phyloP scores from a whole-genome alignment of 2,797 vertebrate species.

The Sebastes taczanowskii region DNA sequence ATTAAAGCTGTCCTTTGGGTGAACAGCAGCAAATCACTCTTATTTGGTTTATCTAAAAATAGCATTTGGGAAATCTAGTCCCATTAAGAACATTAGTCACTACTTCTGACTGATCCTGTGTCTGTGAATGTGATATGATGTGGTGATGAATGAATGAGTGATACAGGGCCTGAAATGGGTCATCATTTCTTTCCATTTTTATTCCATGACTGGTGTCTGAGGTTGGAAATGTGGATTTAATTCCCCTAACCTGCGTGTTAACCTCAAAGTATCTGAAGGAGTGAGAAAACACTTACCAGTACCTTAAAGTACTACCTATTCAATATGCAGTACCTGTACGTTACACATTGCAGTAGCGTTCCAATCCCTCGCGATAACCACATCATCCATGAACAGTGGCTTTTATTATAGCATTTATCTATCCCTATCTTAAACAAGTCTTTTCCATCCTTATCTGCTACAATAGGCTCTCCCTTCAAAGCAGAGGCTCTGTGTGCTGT shows the following conservation, averaged over 20 bases:
- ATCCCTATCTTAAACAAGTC: constrained; percentile 1
- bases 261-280: background rate
- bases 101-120: background rate
- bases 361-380: background rate
- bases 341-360: background rate
- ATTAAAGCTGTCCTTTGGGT: constrained; percentile 9
- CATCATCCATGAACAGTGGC: constrained; percentile 9
- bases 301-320: background rate
- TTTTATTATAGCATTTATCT: constrained; percentile 21
- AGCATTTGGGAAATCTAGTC: constrained; percentile 20
- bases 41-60: constrained; percentile 15
- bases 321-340: background rate
- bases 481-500: background rate
- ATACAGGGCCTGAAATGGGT: constrained; percentile 4
- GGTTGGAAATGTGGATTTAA: constrained; percentile 10
- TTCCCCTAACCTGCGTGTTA: background rate
- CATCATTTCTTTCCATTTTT: constrained; percentile 9
- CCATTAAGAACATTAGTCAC: constrained; percentile 23
- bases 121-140: constrained; percentile 11
- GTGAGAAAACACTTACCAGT: background rate
- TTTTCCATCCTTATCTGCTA: constrained; percentile 12
- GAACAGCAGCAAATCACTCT: constrained; percentile 14
- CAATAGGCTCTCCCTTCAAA: constrained; percentile 2
- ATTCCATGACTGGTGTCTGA: constrained; percentile 17
- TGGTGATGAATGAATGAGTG: constrained; percentile 35